These are phyloP conservation scores for Fistularia tabacaria DNA, from an alignment of 2,797 vertebrate genomes.

Conservation along the genomic window DNA sequence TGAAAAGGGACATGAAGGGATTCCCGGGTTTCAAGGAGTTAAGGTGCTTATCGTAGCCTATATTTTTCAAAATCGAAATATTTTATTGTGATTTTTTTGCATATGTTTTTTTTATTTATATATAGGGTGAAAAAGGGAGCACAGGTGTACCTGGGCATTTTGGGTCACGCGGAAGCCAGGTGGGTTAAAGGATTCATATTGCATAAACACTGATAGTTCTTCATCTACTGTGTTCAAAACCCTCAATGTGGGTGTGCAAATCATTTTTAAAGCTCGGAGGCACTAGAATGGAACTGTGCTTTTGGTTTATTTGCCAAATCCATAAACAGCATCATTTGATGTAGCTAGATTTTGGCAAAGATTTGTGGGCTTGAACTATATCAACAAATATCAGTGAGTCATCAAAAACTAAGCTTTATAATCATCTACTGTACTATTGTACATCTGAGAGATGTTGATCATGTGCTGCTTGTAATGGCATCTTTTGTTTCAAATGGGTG, in stretches of 20 bases:
- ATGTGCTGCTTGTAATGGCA: not conserved
- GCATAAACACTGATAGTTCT: slow-evolving; percentile 15
- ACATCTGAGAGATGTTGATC: slow-evolving; percentile 10
- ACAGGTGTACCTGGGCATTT: slow-evolving; percentile 54
- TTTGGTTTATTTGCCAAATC: slow-evolving; percentile 52
- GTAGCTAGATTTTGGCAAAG: slow-evolving; percentile 47
- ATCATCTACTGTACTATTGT: slow-evolving; percentile 26
- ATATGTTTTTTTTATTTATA: slow-evolving; percentile 23
- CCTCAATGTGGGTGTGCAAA: slow-evolving; percentile 38
- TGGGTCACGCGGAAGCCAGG: slow-evolving; percentile 70
- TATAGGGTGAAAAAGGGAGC: slow-evolving; percentile 70
- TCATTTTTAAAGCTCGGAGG: slow-evolving; percentile 50
- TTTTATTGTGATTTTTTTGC: slow-evolving; percentile 18
- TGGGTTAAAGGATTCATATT: slow-evolving; percentile 45
- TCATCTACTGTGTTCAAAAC: slow-evolving; percentile 32
- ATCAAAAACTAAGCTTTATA: slow-evolving; percentile 30
- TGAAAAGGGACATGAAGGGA: slow-evolving; percentile 69
- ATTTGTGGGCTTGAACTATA: slow-evolving; percentile 11
- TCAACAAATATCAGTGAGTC: slow-evolving; percentile 44
- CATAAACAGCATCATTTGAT: slow-evolving; percentile 63
- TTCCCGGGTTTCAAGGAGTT: slow-evolving; percentile 78
- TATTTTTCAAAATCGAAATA: not conserved
- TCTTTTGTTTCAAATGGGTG: slow-evolving; percentile 18
- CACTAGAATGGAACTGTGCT: slow-evolving; percentile 35
- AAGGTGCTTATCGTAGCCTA: slow-evolving; percentile 66